These are phyloP conservation scores for Muscicapa adusta DNA, from an alignment of 2,113 vertebrate species.

Conservation along the genomic window DNA sequence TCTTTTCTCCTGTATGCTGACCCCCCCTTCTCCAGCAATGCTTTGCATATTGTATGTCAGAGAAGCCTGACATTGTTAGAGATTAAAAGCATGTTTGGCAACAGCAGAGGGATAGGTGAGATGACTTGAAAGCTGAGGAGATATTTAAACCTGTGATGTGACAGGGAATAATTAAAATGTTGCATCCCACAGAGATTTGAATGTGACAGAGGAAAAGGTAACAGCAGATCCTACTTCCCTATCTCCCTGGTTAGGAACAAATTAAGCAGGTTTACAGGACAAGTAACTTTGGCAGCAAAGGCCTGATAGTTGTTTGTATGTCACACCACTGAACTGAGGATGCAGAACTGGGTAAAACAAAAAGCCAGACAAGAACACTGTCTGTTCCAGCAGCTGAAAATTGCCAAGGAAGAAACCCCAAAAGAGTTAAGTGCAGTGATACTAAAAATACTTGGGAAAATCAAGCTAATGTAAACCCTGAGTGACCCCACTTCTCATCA, in stretches of 20 bases:
- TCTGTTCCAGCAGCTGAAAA: neutral
- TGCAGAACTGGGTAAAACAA: neutral
- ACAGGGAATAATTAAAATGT: constrained; percentile 48
- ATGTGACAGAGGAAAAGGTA: neutral
- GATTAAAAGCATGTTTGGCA: constrained; percentile 24
- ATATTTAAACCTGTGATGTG: neutral
- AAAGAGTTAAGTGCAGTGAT: neutral
- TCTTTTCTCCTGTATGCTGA: neutral
- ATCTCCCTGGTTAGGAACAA: neutral
- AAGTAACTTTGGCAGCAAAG: neutral
- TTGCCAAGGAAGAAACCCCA: neutral
- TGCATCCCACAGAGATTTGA: neutral
- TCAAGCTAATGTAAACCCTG: neutral
- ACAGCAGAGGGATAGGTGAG: neutral
- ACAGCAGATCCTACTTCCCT: neutral
- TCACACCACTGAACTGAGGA: neutral
- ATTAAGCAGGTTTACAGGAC: neutral
- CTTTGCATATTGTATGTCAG: neutral
- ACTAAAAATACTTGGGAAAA: constrained; percentile 31
- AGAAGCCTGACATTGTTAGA: neutral
- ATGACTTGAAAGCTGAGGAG: constrained; percentile 27
- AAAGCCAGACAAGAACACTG: neutral
- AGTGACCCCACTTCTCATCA: neutral
- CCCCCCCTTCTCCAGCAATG: neutral
- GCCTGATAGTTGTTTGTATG: neutral